Evolutionary conservation across 1,140 invertebrate genomes (phyloP).

Genomic region (Elymnias hypermnestra): DNA sequence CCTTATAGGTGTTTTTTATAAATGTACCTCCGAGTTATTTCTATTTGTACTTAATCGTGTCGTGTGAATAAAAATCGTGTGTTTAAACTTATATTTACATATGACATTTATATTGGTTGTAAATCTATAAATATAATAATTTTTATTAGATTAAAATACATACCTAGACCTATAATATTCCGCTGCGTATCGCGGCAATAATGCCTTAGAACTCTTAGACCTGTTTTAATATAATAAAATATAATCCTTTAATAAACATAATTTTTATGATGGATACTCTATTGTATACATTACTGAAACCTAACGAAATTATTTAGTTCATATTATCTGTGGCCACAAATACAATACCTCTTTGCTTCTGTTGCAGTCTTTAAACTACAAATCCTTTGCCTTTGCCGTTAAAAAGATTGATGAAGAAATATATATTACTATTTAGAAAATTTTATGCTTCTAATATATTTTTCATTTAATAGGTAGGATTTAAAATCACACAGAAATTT

Average conservation of each 20-base stretch:
- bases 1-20: conserved; percentile 71
- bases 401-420: no score
- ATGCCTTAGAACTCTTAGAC: conserved; percentile 54
- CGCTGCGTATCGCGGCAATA: conserved; percentile 34
- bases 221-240: conserved; percentile 19
- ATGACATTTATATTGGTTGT: conserved; percentile 28
- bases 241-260: conserved; percentile 17
- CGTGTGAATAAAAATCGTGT: conserved; percentile 33
- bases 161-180: conserved; percentile 17
- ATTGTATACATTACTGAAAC: no score
- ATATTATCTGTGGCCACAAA: no score
- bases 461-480: no score
- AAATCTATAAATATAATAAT: background rate
- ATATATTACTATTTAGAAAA: no score
- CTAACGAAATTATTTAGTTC: no score
- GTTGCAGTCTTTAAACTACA: no score
- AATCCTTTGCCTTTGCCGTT: no score
- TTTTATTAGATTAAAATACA: conserved; percentile 17
- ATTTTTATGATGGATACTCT: no score
- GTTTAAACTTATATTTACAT: conserved; percentile 51
- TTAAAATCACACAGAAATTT: no score
- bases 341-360: no score
- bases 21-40: conserved; percentile 57
- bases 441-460: no score
- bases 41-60: conserved; percentile 35